A percentile compares a stretch with the other conserved stretches of the same genome.
Conservation (phyloP, 2,113 vertebrate genomes). For the Campylorhamphus procurvoides region DNA sequence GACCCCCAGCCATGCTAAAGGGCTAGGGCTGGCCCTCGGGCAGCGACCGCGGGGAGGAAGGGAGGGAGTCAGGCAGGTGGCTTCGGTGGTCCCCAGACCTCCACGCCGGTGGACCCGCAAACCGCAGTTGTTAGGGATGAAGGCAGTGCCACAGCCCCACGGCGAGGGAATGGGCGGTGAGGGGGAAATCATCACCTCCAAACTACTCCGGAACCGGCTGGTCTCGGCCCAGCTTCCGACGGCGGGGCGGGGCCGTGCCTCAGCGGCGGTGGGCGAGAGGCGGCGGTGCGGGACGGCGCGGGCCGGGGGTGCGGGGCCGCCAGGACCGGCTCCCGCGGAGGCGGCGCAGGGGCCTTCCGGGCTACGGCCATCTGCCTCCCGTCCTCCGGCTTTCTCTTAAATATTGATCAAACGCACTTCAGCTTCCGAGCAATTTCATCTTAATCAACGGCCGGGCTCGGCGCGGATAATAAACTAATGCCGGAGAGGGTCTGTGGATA, state of each 20-base stretch:
- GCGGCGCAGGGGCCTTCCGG: not conserved
- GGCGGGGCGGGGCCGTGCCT: not conserved
- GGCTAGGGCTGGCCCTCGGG: not conserved
- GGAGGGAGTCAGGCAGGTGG: not conserved
- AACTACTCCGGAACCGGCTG: not conserved
- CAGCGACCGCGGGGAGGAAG: not conserved
- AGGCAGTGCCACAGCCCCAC: not conserved
- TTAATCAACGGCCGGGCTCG: constrained; percentile 79
- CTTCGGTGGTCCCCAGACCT: not conserved
- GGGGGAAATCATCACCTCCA: not conserved
- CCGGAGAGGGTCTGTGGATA: constrained; percentile 70
- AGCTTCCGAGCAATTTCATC: constrained; percentile 87
- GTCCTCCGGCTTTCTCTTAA: constrained; percentile 60
- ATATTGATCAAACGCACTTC: constrained; percentile 80
- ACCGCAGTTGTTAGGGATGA: not conserved
- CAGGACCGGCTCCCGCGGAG: not conserved
- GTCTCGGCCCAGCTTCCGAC: not conserved
- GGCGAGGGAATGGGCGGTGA: not conserved
- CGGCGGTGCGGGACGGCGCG: not conserved
- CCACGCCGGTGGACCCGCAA: not conserved
- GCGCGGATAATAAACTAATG: constrained; percentile 78
- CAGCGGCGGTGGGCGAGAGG: not conserved
- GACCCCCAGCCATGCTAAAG: not conserved
- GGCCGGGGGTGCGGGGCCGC: not conserved
- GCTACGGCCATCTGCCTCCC: constrained; percentile 69